Percentiles rank a stretch among this genome's conserved stretches.
Conservation (phyloP, 2,113 vertebrate species). For the Odocoileus hemionus region DNA sequence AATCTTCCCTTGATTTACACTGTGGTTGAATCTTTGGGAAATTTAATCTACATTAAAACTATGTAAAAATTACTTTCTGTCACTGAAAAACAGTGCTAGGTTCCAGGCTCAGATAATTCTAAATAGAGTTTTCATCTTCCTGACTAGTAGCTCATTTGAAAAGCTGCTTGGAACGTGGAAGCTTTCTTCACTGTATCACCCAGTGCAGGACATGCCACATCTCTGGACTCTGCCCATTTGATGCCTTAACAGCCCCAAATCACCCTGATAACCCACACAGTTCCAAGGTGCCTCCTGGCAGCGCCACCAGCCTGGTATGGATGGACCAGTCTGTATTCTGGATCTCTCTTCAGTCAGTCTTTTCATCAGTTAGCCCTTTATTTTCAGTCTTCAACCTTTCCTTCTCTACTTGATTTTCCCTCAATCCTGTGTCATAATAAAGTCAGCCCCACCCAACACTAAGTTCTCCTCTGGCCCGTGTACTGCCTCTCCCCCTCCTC, state of each 20-base stretch:
- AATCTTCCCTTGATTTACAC: not conserved
- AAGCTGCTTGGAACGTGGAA: not conserved
- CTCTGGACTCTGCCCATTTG: not conserved
- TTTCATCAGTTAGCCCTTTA: not conserved
- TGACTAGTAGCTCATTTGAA: not conserved
- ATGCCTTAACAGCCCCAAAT: not conserved
- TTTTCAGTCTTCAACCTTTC: not conserved
- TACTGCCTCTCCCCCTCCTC: accelerated
- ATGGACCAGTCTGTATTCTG: not conserved
- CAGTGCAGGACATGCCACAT: accelerated
- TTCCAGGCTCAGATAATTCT: not conserved
- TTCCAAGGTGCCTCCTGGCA: not conserved
- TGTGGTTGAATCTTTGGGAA: not conserved
- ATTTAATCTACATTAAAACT: not conserved
- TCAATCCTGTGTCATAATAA: not conserved
- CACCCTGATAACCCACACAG: not conserved
- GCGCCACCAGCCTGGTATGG: accelerated
- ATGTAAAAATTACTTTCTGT: not conserved
- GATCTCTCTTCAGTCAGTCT: not conserved
- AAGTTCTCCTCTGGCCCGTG: not conserved
- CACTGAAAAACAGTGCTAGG: not conserved
- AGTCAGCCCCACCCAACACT: accelerated
- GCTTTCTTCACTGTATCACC: not conserved
- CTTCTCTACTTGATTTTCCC: not conserved
- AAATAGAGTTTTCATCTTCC: not conserved